Conservation (phyloP, 1,140 invertebrate species). For the Paramacrobiotus metropolitanus region DNA sequence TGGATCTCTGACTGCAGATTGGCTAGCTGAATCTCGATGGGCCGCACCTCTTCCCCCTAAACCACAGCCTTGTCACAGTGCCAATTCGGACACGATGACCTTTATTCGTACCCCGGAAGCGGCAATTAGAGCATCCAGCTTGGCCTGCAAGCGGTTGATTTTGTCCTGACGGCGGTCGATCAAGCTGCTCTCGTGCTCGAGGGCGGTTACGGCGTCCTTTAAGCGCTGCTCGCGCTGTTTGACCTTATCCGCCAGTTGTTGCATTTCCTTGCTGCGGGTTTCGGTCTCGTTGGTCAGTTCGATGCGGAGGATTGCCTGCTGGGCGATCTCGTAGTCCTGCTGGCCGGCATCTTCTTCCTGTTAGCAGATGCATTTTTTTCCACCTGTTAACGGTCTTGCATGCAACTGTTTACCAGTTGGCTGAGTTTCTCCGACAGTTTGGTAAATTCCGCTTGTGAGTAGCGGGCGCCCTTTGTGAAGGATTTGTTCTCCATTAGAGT, state of each 20-base stretch:
- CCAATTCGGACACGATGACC: not conserved
- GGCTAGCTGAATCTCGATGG: not conserved
- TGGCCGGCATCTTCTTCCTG: conserved; percentile 1
- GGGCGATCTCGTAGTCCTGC: not conserved
- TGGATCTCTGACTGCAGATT: not conserved
- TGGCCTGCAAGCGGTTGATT: not conserved
- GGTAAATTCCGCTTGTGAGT: not conserved
- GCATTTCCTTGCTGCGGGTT: not conserved
- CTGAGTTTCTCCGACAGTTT: not conserved
- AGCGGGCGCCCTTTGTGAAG: not conserved
- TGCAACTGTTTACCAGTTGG: not conserved
- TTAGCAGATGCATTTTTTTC: not conserved
- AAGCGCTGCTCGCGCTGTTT: not conserved
- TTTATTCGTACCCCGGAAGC: not conserved
- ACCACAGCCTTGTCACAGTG: not conserved
- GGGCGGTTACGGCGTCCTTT: not conserved
- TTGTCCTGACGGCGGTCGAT: conserved; percentile 3
- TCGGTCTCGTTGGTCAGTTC: not conserved
- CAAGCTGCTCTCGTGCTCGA: not conserved
- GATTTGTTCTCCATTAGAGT: conserved; percentile 1
- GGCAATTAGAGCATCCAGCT: not conserved
- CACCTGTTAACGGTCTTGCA: not conserved
- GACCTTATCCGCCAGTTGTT: not conserved
- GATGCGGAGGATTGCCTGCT: not conserved
- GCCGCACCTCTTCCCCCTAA: not conserved